Percentiles rank a stretch among this genome's conserved stretches.
Conservation (phyloP, 2,113 vertebrate species). For the Orthonyx spaldingii region DNA sequence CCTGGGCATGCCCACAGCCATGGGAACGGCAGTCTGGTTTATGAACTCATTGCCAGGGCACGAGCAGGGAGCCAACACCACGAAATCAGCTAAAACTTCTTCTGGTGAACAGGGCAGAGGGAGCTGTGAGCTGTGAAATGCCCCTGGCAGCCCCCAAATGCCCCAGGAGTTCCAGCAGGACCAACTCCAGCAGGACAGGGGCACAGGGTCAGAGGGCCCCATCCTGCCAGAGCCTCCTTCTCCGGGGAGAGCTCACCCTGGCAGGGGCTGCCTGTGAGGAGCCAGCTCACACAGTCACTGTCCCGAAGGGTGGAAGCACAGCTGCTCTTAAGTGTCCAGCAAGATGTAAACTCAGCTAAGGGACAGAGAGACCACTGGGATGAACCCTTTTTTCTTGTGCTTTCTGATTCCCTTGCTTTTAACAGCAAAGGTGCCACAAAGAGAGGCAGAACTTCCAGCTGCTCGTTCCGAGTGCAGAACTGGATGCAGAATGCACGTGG, state of each 20-base stretch:
- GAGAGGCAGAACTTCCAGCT: not conserved
- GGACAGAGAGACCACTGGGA: not conserved
- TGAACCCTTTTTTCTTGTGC: not conserved
- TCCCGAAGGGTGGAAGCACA: not conserved
- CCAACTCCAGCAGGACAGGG: too few relatives aligned
- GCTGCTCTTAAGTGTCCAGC: not conserved
- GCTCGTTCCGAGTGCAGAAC: accelerated
- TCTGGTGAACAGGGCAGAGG: not conserved
- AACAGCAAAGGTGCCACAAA: not conserved
- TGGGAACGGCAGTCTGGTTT: not conserved
- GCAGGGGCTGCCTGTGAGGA: not conserved
- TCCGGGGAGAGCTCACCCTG: not conserved
- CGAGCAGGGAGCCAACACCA: not conserved
- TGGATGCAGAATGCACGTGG: not conserved
- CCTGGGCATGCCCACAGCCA: accelerated
- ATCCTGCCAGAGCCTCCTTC: not conserved
- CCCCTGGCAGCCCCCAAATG: not conserved
- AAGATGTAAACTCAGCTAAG: not conserved
- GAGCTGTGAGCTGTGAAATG: conserved; percentile 4
- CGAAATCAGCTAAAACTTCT: not conserved
- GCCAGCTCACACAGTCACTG: not conserved
- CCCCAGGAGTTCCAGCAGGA: not conserved
- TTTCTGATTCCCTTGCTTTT: not conserved
- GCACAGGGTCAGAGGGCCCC: not conserved
- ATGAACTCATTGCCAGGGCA: not conserved